Evolutionary conservation across 1,140 invertebrate species (phyloP), one percentile per base, ranked within the genome.

Genomic region (Rhynchophorus ferrugineus): DNA sequence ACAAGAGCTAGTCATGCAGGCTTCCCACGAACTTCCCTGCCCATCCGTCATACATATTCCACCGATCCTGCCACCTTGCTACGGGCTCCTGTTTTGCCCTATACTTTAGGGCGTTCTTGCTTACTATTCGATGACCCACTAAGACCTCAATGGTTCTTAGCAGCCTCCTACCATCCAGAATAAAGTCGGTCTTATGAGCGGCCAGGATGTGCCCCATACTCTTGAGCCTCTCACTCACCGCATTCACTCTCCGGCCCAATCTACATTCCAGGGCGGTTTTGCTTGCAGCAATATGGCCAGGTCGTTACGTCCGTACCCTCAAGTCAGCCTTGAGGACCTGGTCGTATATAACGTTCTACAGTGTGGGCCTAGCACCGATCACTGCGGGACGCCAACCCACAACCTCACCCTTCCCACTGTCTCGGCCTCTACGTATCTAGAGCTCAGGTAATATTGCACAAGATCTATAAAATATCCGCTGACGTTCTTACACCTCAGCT

Each of bases 281-380:
- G 2, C 3, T 21, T 38, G 48, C 54, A 8, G 24, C 54, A 61
- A 35, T 1, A 59, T 11, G 1, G 57, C 59, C 2, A 64, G 19
- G 37, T 66, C 63, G 41, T 66, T 47, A 37, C 18, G 60, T 34
- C 6, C 37, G 56, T 29, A 43, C 20, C 16, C 45, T 53, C 7
- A 66, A 2, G 18, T 48, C 29, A 16, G 59, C 24, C 2, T 37
- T 44, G 7, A 67, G 56, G 0, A 67, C 17, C 13, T 36, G 54
- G 34, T 67, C 56, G 43, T 67, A 68, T 24, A 58, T 50, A 0
- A 66, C 13, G 43, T 61, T 64, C 64, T 60, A 71, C 13, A 71
- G 52, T 2, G 57, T 58, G 0, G 69, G 64, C 65, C 65, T 1
- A 69, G 39, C 7, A 69, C 54, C n/a, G 62, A 68, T 3, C 66